These are phyloP conservation scores for Paramormyrops kingsleyae DNA, from an alignment of 2,113 vertebrate genomes.

Conservation along the genomic window DNA sequence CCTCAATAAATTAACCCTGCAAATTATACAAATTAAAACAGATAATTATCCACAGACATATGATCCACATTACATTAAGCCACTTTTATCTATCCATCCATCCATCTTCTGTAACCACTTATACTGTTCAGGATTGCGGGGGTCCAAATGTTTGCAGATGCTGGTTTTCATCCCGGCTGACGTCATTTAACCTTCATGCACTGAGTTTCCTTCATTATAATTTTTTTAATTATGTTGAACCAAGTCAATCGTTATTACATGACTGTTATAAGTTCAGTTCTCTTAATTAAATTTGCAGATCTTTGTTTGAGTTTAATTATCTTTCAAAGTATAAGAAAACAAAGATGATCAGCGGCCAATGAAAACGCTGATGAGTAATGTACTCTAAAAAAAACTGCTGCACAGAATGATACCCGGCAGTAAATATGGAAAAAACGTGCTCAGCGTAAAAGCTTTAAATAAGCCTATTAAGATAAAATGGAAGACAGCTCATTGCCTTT, in stretches of 20 bases:
- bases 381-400: neutral
- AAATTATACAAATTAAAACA: no score
- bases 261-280: neutral
- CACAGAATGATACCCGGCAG: neutral
- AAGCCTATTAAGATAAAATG: neutral
- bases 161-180: neutral
- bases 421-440: neutral
- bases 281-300: neutral
- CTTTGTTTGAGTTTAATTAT: neutral
- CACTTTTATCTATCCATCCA: no score
- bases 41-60: no score
- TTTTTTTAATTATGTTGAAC: neutral
- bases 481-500: neutral
- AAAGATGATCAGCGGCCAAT: neutral
- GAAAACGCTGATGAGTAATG: neutral
- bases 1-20: no score
- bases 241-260: neutral
- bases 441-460: neutral
- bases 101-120: no score
- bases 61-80: no score
- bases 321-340: neutral
- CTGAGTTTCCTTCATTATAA: neutral
- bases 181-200: neutral
- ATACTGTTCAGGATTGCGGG: no score
- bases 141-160: neutral